Conservation (phyloP, 1,140 invertebrate genomes). For the Cyclina sinensis region DNA sequence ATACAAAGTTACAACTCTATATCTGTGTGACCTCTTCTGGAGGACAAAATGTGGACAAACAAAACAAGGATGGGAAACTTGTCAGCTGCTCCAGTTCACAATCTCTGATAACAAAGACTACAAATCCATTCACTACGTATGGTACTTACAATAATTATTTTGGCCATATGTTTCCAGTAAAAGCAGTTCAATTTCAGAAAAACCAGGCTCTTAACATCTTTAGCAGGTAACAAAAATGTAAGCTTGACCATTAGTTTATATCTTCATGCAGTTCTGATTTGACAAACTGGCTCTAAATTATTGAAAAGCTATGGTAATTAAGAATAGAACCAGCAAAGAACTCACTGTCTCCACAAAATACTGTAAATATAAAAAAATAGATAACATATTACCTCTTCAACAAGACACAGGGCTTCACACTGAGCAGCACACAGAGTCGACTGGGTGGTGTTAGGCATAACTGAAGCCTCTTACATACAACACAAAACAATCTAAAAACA, state of each 20-base stretch:
- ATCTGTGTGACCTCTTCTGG: background rate
- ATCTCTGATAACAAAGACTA: background rate
- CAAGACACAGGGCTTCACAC: slow-evolving; percentile 40
- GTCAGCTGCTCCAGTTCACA: background rate
- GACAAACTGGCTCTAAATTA: too few species aligned
- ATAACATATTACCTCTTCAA: slow-evolving; percentile 9
- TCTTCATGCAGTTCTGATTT: too few species aligned
- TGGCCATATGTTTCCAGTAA: too few species aligned
- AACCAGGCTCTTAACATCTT: too few species aligned
- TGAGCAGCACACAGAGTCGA: slow-evolving; percentile 13
- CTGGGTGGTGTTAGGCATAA: slow-evolving; percentile 22
- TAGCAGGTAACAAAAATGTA: too few species aligned
- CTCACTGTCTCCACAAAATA: too few species aligned
- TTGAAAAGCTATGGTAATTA: too few species aligned
- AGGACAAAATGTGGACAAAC: background rate
- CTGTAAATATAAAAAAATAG: background rate
- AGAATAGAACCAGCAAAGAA: too few species aligned
- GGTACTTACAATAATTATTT: background rate
- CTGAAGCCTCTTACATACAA: background rate
- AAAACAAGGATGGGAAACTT: background rate
- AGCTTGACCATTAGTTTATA: too few species aligned
- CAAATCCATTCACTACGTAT: background rate
- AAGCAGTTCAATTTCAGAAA: too few species aligned
- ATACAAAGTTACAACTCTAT: too few species aligned
- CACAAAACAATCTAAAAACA: slow-evolving; percentile 31